Base-by-base conservation (phyloP, 2,797 vertebrate species). In the Thaleichthys pacificus region DNA sequence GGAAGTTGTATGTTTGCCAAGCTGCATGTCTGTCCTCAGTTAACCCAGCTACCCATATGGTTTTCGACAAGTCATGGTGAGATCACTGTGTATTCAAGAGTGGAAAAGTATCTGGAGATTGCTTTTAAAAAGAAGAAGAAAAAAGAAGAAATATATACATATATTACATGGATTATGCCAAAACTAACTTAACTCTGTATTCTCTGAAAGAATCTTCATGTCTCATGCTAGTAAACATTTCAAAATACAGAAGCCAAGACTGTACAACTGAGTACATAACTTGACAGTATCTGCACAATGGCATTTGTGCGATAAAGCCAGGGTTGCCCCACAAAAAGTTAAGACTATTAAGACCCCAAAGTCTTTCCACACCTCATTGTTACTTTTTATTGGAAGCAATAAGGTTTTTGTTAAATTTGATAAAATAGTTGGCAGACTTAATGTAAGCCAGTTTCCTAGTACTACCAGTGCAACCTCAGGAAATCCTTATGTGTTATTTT, bases 21-120 rank as follows among this genome's bases (percentile, higher is more conserved):
- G 89, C 86, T 91, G 91, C 90, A 89, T 91, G 89, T 76, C 89
- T 91, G 92, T 94, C 93, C 92, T 93, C 89, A 85, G 86, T 85
- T 93, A 85, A 94, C 93, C 92, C 91, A 82, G 84, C 85, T 84
- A 80, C 90, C 88, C 93, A 93, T 94, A 92, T 93, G 93, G 89
- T 91, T 92, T 91, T 90, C 84, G 88, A 87, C 91, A 88, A 91
- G 91, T 91, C 89, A 89, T 82, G 86, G 87, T 92, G 89, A 91
- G 90, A 82, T 90, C 88, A 85, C 87, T 81, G 87, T 42, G 80
- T 69, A 72, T 76, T 80, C 73, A 74, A 51, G 71, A 83, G 70
- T 73, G 84, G 80, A 81, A 73, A 83, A 83, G 80, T 83, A 85
- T 86, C 87, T 84, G 70, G 88, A 88, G 85, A 78, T 84, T 82